Conservation (phyloP, 2,888 invertebrate genomes). For the Sialis fuliginosa region DNA sequence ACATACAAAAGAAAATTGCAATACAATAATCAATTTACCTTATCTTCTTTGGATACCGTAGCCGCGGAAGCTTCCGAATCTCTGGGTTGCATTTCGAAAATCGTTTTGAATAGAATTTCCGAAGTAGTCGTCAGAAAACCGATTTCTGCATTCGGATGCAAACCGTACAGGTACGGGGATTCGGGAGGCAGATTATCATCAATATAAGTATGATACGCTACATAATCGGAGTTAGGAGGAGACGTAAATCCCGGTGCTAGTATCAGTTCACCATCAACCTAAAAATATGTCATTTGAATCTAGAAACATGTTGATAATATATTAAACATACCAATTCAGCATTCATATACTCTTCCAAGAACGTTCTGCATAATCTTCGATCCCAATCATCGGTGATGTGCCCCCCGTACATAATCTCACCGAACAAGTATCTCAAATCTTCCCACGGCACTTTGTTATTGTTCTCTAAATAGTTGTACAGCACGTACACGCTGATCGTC, state of each 20-base stretch:
- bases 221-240: slow-evolving; percentile 77
- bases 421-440: slow-evolving; percentile 83
- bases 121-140: slow-evolving; percentile 79
- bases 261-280: slow-evolving; percentile 69
- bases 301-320: neutral
- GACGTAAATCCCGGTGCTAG: slow-evolving; percentile 72
- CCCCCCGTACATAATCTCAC: slow-evolving; percentile 96
- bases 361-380: slow-evolving; percentile 67
- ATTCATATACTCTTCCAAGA: slow-evolving; percentile 75
- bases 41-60: slow-evolving; percentile 65
- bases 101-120: slow-evolving; percentile 64
- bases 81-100: slow-evolving; percentile 82
- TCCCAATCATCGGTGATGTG: slow-evolving; percentile 97
- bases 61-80: slow-evolving; percentile 53
- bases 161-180: slow-evolving; percentile 76
- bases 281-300: slow-evolving; percentile 5
- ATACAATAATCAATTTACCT: slow-evolving; percentile 26
- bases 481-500: slow-evolving; percentile 79
- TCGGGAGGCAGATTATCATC: slow-evolving; percentile 75
- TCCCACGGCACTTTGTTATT: slow-evolving; percentile 85
- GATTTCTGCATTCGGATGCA: slow-evolving; percentile 91
- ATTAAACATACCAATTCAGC: slow-evolving; percentile 44
- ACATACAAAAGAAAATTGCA: neutral
- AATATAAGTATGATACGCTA: slow-evolving; percentile 73
- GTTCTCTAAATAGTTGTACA: slow-evolving; percentile 80